Evolutionary conservation across 2,113 vertebrate genomes (phyloP), one percentile per base, ranked within the genome.

Genomic region (Herpetotheres cachinnans): DNA sequence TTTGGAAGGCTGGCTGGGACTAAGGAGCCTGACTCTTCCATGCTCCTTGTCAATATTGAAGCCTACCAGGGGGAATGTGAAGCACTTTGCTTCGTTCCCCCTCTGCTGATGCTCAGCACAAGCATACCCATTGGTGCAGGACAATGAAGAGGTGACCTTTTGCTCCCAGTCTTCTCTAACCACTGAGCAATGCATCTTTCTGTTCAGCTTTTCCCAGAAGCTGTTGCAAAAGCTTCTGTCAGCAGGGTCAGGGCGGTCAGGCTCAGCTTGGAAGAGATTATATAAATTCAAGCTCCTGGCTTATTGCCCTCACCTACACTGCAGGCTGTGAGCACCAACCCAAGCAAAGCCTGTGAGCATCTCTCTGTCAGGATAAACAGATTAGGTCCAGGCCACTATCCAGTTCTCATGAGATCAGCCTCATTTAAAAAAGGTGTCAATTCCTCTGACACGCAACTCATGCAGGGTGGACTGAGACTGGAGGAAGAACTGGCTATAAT

Each of bases 351-450:
- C 71, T 11, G 1, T 7, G 86, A 89, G 91, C 77, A 82, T 70
- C 83, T 67, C 77, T 87, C 93, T 90, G 79, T 67, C 82, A 80
- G 95, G 96, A 96, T 97, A 97, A 98, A 96, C 74, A 94, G 97
- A 96, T 98, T 97, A 97, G 86, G 72, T 65, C 81, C 89, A 77
- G 93, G 79, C 93, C 93, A 24, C 97, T 95, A 82, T 95, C 91
- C 97, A 96, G 96, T 84, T 96, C 98, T 97, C 90, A 97, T 95
- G 91, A 97, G 95, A 95, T 97, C 97, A 97, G 97, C 93, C 95
- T 98, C 38, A 13, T 96, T 93, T 96, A 70, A 97, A 93, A 93
- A 93, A 90, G 59, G 87, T 95, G 72, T 78, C 95, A 92, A 89
- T 97, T 94, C 79, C 86, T 90, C 59, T 94, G 90, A 62, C 91